phyloP scores from a whole-genome alignment of 2,113 vertebrate genomes.

The Saguinus imperator region DNA sequence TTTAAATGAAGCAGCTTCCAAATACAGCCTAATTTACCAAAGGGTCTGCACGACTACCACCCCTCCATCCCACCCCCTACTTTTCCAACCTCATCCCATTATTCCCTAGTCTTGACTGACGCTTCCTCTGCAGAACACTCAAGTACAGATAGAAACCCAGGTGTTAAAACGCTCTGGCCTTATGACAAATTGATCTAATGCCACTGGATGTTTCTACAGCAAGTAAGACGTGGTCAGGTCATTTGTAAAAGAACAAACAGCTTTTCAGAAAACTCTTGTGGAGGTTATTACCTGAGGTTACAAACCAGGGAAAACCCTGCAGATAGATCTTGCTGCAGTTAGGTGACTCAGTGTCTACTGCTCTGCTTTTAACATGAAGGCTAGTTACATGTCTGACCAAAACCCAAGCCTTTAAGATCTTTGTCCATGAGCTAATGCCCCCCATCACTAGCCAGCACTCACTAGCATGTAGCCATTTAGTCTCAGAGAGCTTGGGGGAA shows the following conservation, averaged over 20 bases:
- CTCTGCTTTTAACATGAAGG: conserved; percentile 10
- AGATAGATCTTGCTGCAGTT: background rate
- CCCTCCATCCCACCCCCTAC: background rate
- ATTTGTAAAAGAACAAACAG: conserved; percentile 53
- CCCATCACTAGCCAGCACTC: background rate
- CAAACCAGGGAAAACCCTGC: conserved; percentile 43
- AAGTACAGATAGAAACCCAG: background rate
- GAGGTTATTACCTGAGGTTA: background rate
- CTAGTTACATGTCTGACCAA: background rate
- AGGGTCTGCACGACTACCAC: background rate
- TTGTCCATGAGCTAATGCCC: background rate
- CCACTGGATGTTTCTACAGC: conserved; percentile 13
- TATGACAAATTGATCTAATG: conserved; percentile 35
- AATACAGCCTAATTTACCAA: background rate
- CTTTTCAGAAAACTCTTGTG: conserved; percentile 45
- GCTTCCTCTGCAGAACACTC: background rate
- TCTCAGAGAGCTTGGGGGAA: background rate
- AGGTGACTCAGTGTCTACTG: background rate
- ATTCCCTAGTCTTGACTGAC: background rate
- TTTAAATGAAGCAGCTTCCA: conserved; percentile 18
- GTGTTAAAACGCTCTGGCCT: conserved; percentile 27
- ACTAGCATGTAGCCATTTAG: background rate
- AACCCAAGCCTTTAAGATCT: background rate
- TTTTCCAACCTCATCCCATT: background rate
- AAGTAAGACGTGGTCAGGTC: conserved; percentile 16